Conservation (phyloP, 2,113 vertebrate genomes). For the Emydura subglobosa region DNA sequence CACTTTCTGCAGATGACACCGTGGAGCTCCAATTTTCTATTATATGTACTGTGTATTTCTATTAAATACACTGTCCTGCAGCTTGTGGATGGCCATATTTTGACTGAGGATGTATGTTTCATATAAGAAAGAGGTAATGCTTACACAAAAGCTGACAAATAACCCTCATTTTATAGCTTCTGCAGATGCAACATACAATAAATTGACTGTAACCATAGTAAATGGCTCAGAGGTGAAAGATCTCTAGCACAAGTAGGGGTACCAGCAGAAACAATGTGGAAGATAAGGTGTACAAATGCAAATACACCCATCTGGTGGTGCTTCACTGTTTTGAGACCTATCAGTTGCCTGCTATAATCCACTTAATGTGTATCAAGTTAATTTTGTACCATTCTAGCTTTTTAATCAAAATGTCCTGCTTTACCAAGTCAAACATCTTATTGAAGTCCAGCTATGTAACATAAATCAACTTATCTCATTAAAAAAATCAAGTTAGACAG, state of each 20-base stretch:
- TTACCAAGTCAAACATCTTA: too few relatives aligned
- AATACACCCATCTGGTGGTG: neutral
- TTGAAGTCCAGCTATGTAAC: too few relatives aligned
- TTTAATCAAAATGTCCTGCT: too few relatives aligned
- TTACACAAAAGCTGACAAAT: constrained; percentile 69
- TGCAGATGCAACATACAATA: constrained; percentile 73
- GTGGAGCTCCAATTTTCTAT: too few relatives aligned
- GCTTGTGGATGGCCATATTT: constrained; percentile 60
- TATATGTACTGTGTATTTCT: too few relatives aligned
- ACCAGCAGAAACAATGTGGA: constrained; percentile 67
- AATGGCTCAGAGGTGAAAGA: constrained; percentile 72
- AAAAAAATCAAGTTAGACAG: too few relatives aligned
- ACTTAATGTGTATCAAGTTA: too few relatives aligned
- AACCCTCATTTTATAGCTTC: constrained; percentile 72
- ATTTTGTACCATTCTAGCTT: too few relatives aligned
- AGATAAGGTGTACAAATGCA: constrained; percentile 62
- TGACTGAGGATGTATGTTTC: neutral
- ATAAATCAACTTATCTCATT: too few relatives aligned
- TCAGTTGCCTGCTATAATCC: too few relatives aligned
- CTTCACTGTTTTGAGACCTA: too few relatives aligned
- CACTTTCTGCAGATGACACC: too few relatives aligned
- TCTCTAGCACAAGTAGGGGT: constrained; percentile 67
- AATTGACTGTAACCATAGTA: constrained; percentile 77
- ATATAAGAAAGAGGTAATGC: constrained; percentile 52
- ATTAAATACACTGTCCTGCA: constrained; percentile 12